phyloP scores from a whole-genome alignment of 2,113 vertebrate genomes.

The Parus major region DNA sequence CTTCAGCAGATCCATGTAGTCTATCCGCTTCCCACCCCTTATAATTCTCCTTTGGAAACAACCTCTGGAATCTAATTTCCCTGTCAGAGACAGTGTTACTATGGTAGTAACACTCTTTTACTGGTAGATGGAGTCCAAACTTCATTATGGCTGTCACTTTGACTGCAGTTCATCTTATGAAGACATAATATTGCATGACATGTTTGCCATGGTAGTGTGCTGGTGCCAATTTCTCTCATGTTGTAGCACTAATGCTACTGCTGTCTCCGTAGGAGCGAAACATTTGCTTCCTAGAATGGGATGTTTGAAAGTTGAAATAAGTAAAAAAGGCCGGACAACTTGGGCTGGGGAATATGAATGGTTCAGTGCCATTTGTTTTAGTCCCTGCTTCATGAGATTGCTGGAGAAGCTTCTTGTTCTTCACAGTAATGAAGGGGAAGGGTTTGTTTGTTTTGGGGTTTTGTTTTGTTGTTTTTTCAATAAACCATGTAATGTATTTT shows the following conservation, averaged over 20 bases:
- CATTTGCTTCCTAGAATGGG: not conserved
- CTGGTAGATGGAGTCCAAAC: not conserved
- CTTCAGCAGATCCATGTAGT: not conserved
- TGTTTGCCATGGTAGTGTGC: not conserved
- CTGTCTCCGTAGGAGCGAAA: not conserved
- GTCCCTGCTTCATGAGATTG: not conserved
- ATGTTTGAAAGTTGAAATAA: not conserved
- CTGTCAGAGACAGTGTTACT: not conserved
- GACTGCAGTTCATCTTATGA: not conserved
- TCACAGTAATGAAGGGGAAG: not conserved
- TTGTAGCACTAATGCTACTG: not conserved
- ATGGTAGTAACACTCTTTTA: not conserved
- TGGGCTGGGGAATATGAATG: accelerated
- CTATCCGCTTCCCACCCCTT: not conserved
- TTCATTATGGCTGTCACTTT: not conserved
- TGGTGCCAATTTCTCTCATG: not conserved
- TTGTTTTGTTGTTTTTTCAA: not conserved
- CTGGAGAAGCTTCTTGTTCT: not conserved
- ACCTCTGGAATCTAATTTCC: not conserved
- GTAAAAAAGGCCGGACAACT: not conserved
- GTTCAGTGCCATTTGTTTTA: not conserved
- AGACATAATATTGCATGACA: accelerated
- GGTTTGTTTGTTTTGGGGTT: not conserved
- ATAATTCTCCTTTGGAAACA: not conserved
- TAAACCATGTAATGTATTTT: not conserved